phyloP scores from a whole-genome alignment of 2,888 invertebrate genomes.

The Drosophila pseudotalamancana region DNA sequence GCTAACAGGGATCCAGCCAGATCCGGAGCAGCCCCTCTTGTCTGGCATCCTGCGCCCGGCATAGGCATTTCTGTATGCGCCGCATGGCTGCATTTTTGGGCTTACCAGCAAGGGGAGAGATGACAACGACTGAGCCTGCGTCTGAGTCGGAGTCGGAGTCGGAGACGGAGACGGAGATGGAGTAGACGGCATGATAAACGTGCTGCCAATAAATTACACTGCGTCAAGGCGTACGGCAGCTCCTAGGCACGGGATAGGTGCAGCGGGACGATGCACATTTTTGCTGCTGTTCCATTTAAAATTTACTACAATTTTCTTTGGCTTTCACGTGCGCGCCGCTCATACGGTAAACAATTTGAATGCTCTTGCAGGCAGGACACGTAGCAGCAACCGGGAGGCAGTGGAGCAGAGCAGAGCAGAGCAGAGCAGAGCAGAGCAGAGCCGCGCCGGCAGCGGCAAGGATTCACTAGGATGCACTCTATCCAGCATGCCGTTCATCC shows the following conservation, averaged over 20 bases:
- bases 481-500: conserved; percentile 21
- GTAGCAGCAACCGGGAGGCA: conserved; percentile 50
- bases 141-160: conserved; percentile 10
- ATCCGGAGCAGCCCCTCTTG: conserved; percentile 21
- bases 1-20: conserved; percentile 9
- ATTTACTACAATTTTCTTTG: conserved; percentile 79
- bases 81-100: conserved; percentile 79
- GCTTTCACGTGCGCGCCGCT: conserved; percentile 72
- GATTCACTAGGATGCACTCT: conserved; percentile 66
- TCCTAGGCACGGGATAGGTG: conserved; percentile 18
- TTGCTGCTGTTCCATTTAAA: conserved; percentile 79
- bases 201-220: conserved; percentile 80
- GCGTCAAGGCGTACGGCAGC: conserved; percentile 67
- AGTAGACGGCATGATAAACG: conserved; percentile 77
- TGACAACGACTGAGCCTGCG: conserved; percentile 27
- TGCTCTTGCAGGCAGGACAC: conserved; percentile 74
- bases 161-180: conserved; percentile 29
- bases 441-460: conserved; percentile 16
- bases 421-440: too few relatives aligned
- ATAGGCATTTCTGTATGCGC: conserved; percentile 80
- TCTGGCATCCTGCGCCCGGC: conserved; percentile 40
- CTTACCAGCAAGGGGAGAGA: conserved; percentile 46
- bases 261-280: conserved; percentile 62
- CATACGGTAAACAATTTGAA: conserved; percentile 80
- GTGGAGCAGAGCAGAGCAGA: too few relatives aligned